Evolutionary conservation across 2,888 invertebrate genomes (phyloP).

Genomic region (Neuroscelio doddi): DNA sequence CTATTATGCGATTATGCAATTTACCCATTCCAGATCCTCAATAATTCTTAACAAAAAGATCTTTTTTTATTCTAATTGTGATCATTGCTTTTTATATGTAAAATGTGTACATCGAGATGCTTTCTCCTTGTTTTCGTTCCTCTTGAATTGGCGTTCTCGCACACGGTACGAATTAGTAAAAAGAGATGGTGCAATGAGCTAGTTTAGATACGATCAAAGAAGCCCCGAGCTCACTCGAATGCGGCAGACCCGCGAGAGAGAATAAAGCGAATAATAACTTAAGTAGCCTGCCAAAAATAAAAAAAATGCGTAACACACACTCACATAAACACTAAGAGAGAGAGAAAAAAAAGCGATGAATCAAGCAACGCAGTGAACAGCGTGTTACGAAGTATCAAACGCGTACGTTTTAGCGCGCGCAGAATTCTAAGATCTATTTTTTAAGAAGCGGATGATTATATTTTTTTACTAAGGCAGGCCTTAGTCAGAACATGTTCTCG

Average conservation of each 20-base stretch:
- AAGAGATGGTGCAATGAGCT: conserved; percentile 41
- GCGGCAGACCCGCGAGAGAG: conserved; percentile 42
- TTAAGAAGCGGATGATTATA: conserved; percentile 71
- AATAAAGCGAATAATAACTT: conserved; percentile 37
- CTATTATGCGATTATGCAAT: no score
- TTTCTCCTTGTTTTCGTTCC: conserved; percentile 8
- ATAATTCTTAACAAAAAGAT: no score
- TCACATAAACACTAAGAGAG: conserved; percentile 21
- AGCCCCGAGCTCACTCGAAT: conserved; percentile 58
- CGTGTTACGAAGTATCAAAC: conserved; percentile 53
- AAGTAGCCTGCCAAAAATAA: conserved; percentile 64
- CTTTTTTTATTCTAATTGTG: not conserved
- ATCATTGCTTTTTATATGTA: not conserved
- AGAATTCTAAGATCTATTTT: conserved; percentile 71
- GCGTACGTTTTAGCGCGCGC: conserved; percentile 60
- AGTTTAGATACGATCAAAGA: conserved; percentile 57
- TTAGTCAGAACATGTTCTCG: conserved; percentile 64
- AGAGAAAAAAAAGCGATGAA: not conserved
- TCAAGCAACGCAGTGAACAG: not conserved
- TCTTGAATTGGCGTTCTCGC: conserved; percentile 11
- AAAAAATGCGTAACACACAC: conserved; percentile 35
- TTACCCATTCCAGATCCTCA: no score
- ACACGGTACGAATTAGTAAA: conserved; percentile 7
- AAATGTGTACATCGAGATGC: not conserved
- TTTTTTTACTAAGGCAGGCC: conserved; percentile 72